Percentiles rank a stretch among this genome's conserved stretches.
phyloP scores from a whole-genome alignment of 1,140 invertebrate species.

The Caenorhabditis latens region DNA sequence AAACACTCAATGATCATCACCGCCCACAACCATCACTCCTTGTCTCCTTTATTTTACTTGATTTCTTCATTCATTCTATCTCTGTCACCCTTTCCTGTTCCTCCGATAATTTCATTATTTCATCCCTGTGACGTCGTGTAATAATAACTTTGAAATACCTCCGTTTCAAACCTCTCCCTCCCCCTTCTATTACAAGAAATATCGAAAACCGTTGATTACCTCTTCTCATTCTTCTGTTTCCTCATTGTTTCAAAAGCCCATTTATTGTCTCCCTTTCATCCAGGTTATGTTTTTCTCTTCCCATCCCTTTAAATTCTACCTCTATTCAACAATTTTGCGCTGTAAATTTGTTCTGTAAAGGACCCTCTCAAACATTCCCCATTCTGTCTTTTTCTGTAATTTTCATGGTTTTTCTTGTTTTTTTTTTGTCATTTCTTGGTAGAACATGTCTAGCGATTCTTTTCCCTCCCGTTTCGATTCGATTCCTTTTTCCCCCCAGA shows the following conservation, averaged over 20 bases:
- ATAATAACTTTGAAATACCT: constrained; percentile 47
- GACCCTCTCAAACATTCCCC: constrained; percentile 2
- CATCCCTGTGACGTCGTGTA: constrained; percentile 48
- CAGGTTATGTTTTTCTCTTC: constrained; percentile 1
- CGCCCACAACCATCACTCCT: background rate
- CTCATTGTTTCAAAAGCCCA: background rate
- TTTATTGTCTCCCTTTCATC: background rate
- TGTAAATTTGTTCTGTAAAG: background rate
- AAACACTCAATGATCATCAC: constrained; percentile 29
- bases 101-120: background rate
- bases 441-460: constrained; percentile 31
- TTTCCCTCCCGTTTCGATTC: constrained; percentile 5
- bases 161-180: background rate
- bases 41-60: background rate
- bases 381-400: constrained; percentile 11
- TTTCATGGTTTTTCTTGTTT: background rate
- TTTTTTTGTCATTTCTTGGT: background rate
- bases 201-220: constrained; percentile 34
- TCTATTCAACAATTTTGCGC: background rate
- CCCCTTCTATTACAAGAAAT: background rate
- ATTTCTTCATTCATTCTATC: background rate
- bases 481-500: constrained; percentile 11
- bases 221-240: background rate
- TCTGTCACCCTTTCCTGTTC: background rate
- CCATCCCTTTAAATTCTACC: constrained; percentile 10